Evolutionary conservation across 2,797 vertebrate species (phyloP).

Genomic region (Galaxias olidus): DNA sequence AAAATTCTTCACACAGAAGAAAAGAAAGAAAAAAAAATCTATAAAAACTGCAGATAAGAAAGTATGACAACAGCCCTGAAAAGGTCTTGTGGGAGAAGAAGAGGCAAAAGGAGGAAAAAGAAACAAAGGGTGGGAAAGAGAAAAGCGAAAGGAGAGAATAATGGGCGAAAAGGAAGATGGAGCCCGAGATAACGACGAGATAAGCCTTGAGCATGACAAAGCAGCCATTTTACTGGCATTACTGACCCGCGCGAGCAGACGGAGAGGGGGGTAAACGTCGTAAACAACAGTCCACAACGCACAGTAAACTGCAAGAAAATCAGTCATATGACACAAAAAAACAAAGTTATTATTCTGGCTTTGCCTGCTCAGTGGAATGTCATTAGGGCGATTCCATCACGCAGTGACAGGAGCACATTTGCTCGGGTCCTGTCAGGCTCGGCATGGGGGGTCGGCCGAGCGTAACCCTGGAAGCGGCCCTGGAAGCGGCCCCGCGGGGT

Average conservation of each 20-base stretch:
- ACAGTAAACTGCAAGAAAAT: background rate
- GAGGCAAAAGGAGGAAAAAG: background rate
- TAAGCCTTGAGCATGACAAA: constrained; percentile 41
- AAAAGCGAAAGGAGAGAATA: background rate
- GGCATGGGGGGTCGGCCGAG: constrained; percentile 53
- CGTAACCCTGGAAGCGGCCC: constrained; percentile 33
- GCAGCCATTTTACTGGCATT: background rate
- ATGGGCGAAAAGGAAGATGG: background rate
- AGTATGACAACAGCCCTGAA: constrained; percentile 33
- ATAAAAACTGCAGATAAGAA: constrained; percentile 8
- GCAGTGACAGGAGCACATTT: constrained; percentile 62
- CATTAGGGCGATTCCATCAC: constrained; percentile 73
- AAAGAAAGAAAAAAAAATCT: constrained; percentile 19
- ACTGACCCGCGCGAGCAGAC: background rate
- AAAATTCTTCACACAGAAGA: constrained; percentile 18
- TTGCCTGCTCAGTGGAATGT: constrained; percentile 26
- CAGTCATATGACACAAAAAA: constrained; percentile 12
- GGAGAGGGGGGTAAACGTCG: background rate
- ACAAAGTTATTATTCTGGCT: constrained; percentile 10
- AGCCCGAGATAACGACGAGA: constrained; percentile 27
- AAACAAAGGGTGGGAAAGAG: background rate
- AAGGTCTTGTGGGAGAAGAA: constrained; percentile 27
- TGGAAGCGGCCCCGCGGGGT: too few relatives aligned
- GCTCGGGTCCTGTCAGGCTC: constrained; percentile 39
- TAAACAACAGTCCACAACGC: background rate